Evolutionary conservation across 2,888 invertebrate species (phyloP), one percentile per base, ranked within the genome.

Genomic region (Spodoptera littoralis): DNA sequence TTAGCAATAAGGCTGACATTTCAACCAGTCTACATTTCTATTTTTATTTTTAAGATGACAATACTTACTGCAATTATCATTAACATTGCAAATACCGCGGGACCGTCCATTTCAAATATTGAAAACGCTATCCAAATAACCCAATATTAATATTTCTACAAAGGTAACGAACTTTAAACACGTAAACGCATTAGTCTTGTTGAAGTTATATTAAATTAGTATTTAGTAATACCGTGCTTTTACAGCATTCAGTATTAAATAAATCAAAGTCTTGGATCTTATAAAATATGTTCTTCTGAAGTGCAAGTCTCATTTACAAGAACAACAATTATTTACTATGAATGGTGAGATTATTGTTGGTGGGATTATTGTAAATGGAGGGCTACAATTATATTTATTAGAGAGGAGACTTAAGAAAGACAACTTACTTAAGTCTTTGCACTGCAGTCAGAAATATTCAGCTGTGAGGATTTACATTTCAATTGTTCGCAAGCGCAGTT

Each of bases 111-210:
- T 55, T 48, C 41, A 55, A 41, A 61, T 51, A 61, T 61, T 44
- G 44, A 49, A 43, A 56, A 57, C 48, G 27, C 11, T 49, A 49
- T 4, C 30, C 42, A 51, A 65, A 65, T 36, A 36, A 65, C 41
- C 27, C 46, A 70, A 71, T 70, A 68, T 65, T 51, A 65, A 42
- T 65, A 65, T 65, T 51, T 55, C 27, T 51, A 9, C 11, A 52
- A 56, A 59, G 68, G 65, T 69, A 47, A 69, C 65, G 65, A 69
- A 71, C 54, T 60, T 12, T 27, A 27, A 51, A 42, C 59, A 71
- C 71, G 60, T 46, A 46, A 51, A 18, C 12, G 18, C n/a, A 12
- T 65, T 59, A 48, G 47, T 70, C 12, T 24, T 55, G 27, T 48
- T 46, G 11, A 47, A 49, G 48, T 59, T 22, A 43, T 24, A 49